Conservation (phyloP, 2,888 invertebrate species). For the Blastobasis lacticolella region DNA sequence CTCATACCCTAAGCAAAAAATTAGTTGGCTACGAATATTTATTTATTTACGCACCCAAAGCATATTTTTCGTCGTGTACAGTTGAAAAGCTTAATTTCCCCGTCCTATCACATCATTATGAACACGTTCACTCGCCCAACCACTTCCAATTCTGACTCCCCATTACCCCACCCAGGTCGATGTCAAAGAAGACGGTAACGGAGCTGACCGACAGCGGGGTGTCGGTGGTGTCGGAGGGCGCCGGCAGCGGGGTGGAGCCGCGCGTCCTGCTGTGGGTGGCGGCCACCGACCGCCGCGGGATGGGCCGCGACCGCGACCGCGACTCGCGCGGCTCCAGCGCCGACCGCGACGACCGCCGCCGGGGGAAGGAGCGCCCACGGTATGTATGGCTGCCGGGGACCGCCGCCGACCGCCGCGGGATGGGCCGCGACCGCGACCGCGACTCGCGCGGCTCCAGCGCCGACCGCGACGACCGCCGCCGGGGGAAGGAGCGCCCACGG, state of each 20-base stretch:
- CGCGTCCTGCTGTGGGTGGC: constrained; percentile 62
- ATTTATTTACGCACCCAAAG: no score
- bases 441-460: constrained; percentile 37
- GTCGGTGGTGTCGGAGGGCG: constrained; percentile 80
- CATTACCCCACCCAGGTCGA: constrained; percentile 51
- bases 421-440: constrained; percentile 14
- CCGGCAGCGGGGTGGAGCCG: constrained; percentile 41
- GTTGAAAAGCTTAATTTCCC: no score
- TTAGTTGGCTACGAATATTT: no score
- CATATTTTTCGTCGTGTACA: no score
- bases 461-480: constrained; percentile 37
- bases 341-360: constrained; percentile 37
- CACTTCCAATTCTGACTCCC: no score
- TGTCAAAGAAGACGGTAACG: constrained; percentile 80
- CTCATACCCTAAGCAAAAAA: no score
- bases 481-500: constrained; percentile 27
- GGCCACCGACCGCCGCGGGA: constrained; percentile 32
- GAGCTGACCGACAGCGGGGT: constrained; percentile 87
- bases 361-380: constrained; percentile 27
- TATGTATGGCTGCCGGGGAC: constrained; percentile 6
- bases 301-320: constrained; percentile 14
- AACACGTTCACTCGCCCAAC: no score
- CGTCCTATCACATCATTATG: no score
- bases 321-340: constrained; percentile 37
- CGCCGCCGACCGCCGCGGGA: constrained; percentile 34